Conservation (phyloP, 1,140 invertebrate genomes). For the Heliconius eleuchia region DNA sequence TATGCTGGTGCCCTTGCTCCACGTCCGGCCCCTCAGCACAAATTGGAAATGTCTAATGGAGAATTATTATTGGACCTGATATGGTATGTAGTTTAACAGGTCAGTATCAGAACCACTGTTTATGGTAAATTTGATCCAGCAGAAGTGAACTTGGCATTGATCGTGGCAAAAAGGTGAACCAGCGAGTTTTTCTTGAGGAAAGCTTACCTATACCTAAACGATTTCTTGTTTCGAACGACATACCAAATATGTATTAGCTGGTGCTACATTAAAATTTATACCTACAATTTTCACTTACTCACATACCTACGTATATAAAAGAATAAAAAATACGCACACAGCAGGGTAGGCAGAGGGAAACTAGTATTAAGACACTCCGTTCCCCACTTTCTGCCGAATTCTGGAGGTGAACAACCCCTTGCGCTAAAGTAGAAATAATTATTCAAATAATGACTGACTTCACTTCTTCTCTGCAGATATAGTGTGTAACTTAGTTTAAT, state of each 20-base stretch:
- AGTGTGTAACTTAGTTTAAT: no score
- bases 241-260: neutral
- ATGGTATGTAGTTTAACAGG: neutral
- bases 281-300: neutral
- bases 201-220: conserved; percentile 9
- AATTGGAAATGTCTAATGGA: neutral
- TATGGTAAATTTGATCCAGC: conserved; percentile 11
- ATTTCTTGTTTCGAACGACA: neutral
- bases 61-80: neutral
- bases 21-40: neutral
- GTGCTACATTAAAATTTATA: neutral
- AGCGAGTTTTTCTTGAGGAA: conserved; percentile 32
- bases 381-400: no score
- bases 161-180: neutral
- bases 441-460: no score
- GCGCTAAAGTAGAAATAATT: no score
- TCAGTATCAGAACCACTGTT: neutral
- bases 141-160: conserved; percentile 27
- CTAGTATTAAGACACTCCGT: no score
- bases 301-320: neutral
- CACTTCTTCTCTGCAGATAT: no score
- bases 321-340: no score
- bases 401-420: no score
- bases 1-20: no score
- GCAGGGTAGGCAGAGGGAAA: no score